Base-by-base conservation (phyloP, 1,140 invertebrate species). In the Platorchestia sp. region DNA sequence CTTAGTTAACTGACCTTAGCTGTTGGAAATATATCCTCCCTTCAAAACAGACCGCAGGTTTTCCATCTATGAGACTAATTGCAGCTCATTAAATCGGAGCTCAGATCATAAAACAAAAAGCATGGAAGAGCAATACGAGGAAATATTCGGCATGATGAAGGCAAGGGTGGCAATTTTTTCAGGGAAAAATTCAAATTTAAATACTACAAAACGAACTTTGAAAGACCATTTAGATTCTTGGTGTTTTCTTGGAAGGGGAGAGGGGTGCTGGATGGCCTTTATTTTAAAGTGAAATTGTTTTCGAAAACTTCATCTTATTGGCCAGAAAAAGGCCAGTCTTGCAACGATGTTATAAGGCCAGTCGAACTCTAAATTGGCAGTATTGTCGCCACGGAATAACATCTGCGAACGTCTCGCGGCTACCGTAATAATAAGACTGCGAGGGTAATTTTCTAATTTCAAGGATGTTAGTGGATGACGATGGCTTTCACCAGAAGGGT, bases 391-490 rank as follows among this genome's bases (percentile, higher is more conserved):
- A 90, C 36, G 87, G 44, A 43, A 90, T 90, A 42, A 90, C 87
- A 42, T 43, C 44, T 45, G 41, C 87, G 41, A 90, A 90, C 87
- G 41, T 90, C 87, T 90, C 44, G 41, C 87, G 87, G 87, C 87
- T 90, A 90, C 91, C 40, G 43, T 44, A 93, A 45, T 93, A 93
- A 93, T 93, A 93, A 93, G 91, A 42, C 91, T 45, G 41, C 40
- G 43, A 45, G 91, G 91, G 91, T 93, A 93, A 45, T 93, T 93
- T 93, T 44, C 91, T 93, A 93, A 93, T 93, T 93, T 93, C 91
- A 93, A 45, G 91, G 91, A 93, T 93, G 91, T 93, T 93, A 93
- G 91, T 45, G 43, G 47, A 47, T n/a, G 91, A 93, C 91, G 91
- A 93, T n/a, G 45, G 91, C 91, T 93, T 93, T 93, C 91, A 44